Evolutionary conservation across 1,140 invertebrate genomes (phyloP), one percentile per base, ranked within the genome.

Genomic region (Drosophila kurseongensis): DNA sequence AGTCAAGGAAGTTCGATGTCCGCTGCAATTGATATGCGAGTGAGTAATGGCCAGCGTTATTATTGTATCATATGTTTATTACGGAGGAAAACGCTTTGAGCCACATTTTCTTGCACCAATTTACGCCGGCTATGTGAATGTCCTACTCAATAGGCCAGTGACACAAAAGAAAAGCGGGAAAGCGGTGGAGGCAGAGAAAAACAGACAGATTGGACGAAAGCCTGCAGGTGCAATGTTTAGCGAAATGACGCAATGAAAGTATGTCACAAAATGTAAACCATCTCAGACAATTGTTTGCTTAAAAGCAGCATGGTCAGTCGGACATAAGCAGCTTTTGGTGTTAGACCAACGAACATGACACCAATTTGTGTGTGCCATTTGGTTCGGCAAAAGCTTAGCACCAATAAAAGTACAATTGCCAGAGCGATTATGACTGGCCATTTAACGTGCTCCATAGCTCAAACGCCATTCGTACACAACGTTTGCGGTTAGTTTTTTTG

Each of bases 231-330:
- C 16, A 73, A 60, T 82, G 42, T 9, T 61, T 77, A 73, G 80
- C 48, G n/a, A 80, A 83, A 69, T 88, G 80, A 88, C 85, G 80
- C 75, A 88, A 88, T 63, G 81, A 52, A 88, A 83, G 80, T 88
- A 68, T 89, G 85, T 80, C 83, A 89, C 65, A 40, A 62, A 62
- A 57, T 65, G 75, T 78, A 71, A 68, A 65, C 56, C 42, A 58
- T 65, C 50, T 76, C 36, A 55, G 58, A 51, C 58, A 65, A 60
- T 66, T 35, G 62, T 58, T 80, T 73, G 65, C 13, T 48, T 52
- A 80, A 83, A 35, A 13, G n/a, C 45, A 40, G n/a, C n/a, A 61
- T 48, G 23, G 29, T 56, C 29, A 51, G 29, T 27, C 60, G 58
- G 44, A 67, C 62, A 67, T 75, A 82, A 85, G 74, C 79, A 36